phyloP scores from a whole-genome alignment of 1,140 invertebrate species.

The Venturia canescens region DNA sequence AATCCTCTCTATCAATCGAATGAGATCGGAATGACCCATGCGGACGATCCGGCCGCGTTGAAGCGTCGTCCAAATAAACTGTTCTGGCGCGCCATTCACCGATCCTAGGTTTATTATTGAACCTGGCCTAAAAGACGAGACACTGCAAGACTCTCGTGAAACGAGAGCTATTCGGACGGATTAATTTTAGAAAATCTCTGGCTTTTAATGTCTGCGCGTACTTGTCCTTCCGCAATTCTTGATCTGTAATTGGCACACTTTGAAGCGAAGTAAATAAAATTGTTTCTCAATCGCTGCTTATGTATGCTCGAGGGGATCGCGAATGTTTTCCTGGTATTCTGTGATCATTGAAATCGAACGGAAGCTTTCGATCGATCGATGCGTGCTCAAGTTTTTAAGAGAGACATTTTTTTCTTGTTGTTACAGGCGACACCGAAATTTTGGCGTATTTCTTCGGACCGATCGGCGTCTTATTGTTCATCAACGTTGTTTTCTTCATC shows the following conservation, averaged over 20 bases:
- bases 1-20: background rate
- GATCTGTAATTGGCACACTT: no score
- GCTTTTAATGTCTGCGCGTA: slow-evolving; percentile 16
- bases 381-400: background rate
- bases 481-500: slow-evolving; percentile 87
- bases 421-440: slow-evolving; percentile 84
- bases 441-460: slow-evolving; percentile 90
- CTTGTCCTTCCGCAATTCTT: slow-evolving; percentile 4
- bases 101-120: slow-evolving; percentile 50
- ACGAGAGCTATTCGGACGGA: slow-evolving; percentile 23
- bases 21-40: background rate
- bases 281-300: no score
- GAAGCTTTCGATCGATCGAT: background rate
- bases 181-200: slow-evolving; percentile 38
- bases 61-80: slow-evolving; percentile 35
- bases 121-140: slow-evolving; percentile 34
- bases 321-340: no score
- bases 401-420: slow-evolving; percentile 38
- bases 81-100: slow-evolving; percentile 36
- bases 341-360: no score
- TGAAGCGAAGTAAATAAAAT: no score
- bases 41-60: background rate
- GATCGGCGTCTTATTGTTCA: slow-evolving; percentile 84
- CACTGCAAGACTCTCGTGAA: slow-evolving; percentile 21
- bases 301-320: no score